Evolutionary conservation across 2,113 vertebrate species (phyloP), one percentile per base, ranked within the genome.

Genomic region (Salvator merianae): DNA sequence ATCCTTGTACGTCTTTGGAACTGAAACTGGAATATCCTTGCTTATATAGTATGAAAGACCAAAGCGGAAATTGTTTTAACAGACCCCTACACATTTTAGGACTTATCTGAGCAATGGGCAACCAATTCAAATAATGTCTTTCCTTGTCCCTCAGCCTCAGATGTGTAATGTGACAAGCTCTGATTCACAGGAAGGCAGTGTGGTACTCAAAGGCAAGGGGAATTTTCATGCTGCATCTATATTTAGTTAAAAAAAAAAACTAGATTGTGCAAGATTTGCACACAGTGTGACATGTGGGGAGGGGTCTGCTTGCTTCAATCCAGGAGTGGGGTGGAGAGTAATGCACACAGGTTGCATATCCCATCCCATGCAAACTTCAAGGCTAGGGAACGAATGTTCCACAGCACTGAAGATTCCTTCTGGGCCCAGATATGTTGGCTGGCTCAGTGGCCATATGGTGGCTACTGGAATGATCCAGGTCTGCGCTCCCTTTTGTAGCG

Each of bases 1-100:
- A 81, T 53, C 43, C 55, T 69, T 84, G 16, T 40, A 59, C 8
- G n/a, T 22, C 38, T 85, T 85, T 85, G 83, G 72, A 85, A 85
- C n/a, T 22, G 26, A 79, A 79, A n/a, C 59, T 65, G 55, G 55
- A 85, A 79, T 73, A 85, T 73, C 14, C 79, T 85, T 70, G 30
- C 63, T 36, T 50, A 40, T 79, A 32, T 65, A 63, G 20, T 73
- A 65, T 47, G 40, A 24, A 78, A 84, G 38, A 43, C 79, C 83
- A 79, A 84, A 65, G 24, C n/a, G 18, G 55, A 73, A 36, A 79
- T 13, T 85, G 77, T 73, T 85, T 79, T 79, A 36, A 85, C 40
- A 79, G 38, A 72, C 71, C 53, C 68, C 32, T 73, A 36, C 55
- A 79, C 63, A 73, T 79, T 28, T 85, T 71, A 13, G 77, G 30